phyloP scores from a whole-genome alignment of 53 echinoderm and acorn worm species.

The Crossaster papposus region DNA sequence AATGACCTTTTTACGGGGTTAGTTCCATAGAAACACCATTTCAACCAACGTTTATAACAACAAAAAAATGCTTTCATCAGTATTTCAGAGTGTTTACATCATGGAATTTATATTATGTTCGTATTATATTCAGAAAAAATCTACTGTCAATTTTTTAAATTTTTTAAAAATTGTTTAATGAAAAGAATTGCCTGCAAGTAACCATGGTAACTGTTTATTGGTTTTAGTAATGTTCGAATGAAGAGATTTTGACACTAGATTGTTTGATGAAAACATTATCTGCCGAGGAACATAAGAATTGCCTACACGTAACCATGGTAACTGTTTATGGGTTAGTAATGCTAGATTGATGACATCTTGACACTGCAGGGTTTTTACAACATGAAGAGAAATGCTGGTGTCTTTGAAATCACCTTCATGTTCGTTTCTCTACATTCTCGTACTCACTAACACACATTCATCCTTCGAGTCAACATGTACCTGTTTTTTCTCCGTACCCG shows the following conservation, averaged over 20 bases:
- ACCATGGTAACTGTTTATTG: too few species aligned
- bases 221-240: background rate
- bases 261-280: background rate
- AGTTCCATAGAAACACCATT: constrained; percentile 6
- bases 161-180: too few species aligned
- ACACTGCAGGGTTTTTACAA: background rate
- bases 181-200: too few species aligned
- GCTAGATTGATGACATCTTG: background rate
- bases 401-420: background rate
- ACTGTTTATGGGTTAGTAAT: background rate
- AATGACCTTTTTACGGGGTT: constrained; percentile 4
- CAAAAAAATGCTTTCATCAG: constrained; percentile 1
- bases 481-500: background rate
- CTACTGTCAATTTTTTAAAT: too few species aligned
- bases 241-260: background rate
- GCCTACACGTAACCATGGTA: background rate
- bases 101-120: too few species aligned
- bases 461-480: background rate
- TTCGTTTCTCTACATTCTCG: background rate
- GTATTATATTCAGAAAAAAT: too few species aligned
- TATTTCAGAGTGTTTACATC: too few species aligned
- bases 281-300: background rate
- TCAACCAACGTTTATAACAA: background rate
- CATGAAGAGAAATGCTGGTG: background rate
- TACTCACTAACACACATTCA: background rate